Evolutionary conservation across 2,797 vertebrate species (phyloP), one percentile per base, ranked within the genome.

Genomic region (Platyrinchus mystaceus): DNA sequence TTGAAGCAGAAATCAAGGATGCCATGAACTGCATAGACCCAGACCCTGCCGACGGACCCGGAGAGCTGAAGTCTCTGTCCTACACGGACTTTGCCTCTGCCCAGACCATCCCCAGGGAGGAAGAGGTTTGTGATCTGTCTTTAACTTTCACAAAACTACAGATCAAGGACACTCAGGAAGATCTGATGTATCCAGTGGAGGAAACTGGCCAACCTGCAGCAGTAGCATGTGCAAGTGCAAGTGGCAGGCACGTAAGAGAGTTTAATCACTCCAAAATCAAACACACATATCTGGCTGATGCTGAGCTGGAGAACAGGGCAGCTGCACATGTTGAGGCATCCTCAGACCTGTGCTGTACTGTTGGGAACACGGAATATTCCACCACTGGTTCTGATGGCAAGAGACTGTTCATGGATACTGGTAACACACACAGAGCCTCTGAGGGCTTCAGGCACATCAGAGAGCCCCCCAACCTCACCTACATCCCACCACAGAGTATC

Each of bases 391-490:
- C 88, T n/a, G 76, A 73, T 14, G 83, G 78, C 32, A 86, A n/a
- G 85, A 96, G 62, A 74, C 60, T 17, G 6, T 20, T 84, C 20
- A 20, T 37, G 62, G 84, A 50, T 32, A 24, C 56, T 44, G 28
- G 84, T 24, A 39, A 34, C 18, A 23, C 62, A 58, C 87, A 50
- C 6, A 5, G 8, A 15, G 43, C 60, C 68, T 56, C 66, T 1
- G 70, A 78, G 49, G 26, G 70, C 79, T 95, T 89, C 81, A 90
- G 76, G 19, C 74, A 89, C 4, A 10, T 97, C 12, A 80, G 93
- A 76, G 98, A 98, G 93, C 98, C 97, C 20, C 98, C 98, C 21
- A 94, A 94, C 64, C 96, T 96, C 41, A 96, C 96, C n/a, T 98
- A 97, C 59, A 79, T 98, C 69, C 96, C 97, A n/a, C 97, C 95